phyloP scores from a whole-genome alignment of 1,140 invertebrate genomes.

The Stegodyphus dumicola region DNA sequence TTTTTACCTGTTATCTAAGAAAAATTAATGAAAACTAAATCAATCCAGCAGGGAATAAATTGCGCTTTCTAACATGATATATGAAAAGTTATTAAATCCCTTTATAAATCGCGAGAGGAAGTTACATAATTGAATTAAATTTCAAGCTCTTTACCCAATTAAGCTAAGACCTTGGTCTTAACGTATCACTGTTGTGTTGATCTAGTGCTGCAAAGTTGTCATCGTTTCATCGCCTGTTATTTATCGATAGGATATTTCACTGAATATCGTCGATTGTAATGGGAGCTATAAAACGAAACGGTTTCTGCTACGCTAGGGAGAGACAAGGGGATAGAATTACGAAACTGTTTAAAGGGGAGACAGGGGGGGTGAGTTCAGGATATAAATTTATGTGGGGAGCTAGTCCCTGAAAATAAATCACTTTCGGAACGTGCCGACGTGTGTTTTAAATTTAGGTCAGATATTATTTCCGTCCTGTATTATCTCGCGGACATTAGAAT shows the following conservation, averaged over 20 bases:
- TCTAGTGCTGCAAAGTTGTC: background rate
- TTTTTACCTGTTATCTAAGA: too few relatives aligned
- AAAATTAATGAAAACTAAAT: too few relatives aligned
- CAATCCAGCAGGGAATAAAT: too few relatives aligned
- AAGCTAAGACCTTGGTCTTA: background rate
- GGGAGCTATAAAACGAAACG: background rate
- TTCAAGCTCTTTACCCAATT: background rate
- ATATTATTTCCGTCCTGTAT: too few relatives aligned
- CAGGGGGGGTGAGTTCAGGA: background rate
- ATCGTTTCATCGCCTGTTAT: background rate
- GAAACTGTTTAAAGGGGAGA: background rate
- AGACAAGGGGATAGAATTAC: background rate
- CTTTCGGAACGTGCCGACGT: background rate
- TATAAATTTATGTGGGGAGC: background rate
- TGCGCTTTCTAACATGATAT: too few relatives aligned
- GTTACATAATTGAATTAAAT: background rate
- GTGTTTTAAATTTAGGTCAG: background rate
- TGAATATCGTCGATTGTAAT: background rate
- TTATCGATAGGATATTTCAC: background rate
- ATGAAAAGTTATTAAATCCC: too few relatives aligned
- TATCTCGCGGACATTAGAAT: too few relatives aligned
- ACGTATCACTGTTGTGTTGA: background rate
- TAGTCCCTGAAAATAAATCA: background rate
- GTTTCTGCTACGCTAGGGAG: background rate
- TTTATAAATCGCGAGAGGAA: too few relatives aligned